Percentiles rank a stretch among this genome's conserved stretches.
Evolutionary conservation across 35 echinoderm and acorn worm species (phyloP).

Genomic region (Patiria miniata): DNA sequence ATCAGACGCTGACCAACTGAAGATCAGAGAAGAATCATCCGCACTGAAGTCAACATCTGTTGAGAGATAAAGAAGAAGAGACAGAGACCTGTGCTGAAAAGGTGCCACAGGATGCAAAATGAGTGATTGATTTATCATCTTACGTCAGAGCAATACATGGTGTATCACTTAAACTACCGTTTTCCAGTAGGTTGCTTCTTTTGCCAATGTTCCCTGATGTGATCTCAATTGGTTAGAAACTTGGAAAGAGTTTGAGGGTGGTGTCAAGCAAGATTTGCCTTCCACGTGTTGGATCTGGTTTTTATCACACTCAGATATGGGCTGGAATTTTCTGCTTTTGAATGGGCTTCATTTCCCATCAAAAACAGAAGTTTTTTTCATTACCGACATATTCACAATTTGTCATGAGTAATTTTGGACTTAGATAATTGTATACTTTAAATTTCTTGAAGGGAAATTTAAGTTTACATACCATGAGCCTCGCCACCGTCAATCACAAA

Average conservation of each 20-base stretch:
- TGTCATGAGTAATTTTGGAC: not conserved
- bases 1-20: slow-evolving; percentile 52
- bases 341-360: no score
- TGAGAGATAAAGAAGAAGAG: not conserved
- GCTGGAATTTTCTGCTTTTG: no score
- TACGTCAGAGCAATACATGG: no score
- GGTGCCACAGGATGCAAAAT: not conserved
- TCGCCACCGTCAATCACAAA: slow-evolving; percentile 4
- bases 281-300: no score
- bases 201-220: not conserved
- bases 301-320: no score
- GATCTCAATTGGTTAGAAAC: not conserved
- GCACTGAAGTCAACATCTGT: slow-evolving; percentile 27
- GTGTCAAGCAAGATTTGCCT: no score
- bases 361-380: no score
- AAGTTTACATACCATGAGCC: not conserved
- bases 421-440: not conserved
- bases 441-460: not conserved
- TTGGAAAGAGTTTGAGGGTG: no score
- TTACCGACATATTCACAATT: no score
- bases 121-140: not conserved
- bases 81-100: not conserved
- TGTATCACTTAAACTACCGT: not conserved
- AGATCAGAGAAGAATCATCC: not conserved
- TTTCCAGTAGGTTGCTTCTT: not conserved